A percentile compares a stretch with the other conserved stretches of the same genome.
Evolutionary conservation across 30 jellyfish, hydroid and myxozoan genomes (phyloP).

Genomic region (Cassiopea andromeda): DNA sequence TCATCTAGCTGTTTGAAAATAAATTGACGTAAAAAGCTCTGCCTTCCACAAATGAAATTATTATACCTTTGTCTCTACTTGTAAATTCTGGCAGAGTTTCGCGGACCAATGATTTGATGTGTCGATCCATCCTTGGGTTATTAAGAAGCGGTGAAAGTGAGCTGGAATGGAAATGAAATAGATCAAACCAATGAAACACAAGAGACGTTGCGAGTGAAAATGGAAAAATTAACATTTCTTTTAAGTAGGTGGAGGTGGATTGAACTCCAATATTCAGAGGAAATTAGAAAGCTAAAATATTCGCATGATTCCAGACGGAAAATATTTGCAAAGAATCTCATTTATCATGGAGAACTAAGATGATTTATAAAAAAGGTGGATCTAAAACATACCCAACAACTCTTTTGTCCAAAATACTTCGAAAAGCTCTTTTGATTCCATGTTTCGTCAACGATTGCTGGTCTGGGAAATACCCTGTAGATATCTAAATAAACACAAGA

Average conservation of each 20-base stretch:
- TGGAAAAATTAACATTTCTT: neutral
- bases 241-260: no score
- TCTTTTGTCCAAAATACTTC: constrained; percentile 85
- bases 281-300: no score
- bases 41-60: no score
- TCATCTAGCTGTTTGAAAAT: no score
- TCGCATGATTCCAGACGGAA: no score
- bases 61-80: constrained; percentile 50
- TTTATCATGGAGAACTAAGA: neutral
- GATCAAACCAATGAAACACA: neutral
- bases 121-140: constrained; percentile 81
- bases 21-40: no score
- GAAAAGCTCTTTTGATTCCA: constrained; percentile 86
- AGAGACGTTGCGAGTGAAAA: neutral
- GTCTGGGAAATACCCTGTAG: constrained; percentile 69
- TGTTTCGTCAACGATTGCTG: constrained; percentile 65
- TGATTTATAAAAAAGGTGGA: neutral
- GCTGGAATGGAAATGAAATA: constrained; percentile 25
- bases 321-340: no score
- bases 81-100: constrained; percentile 80
- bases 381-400: constrained; percentile 85
- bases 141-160: constrained; percentile 85
- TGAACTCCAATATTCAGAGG: no score
- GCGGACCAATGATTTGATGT: constrained; percentile 67
- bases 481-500: constrained; percentile 52